phyloP scores from a whole-genome alignment of 2,888 invertebrate species.

The Helleia helle region DNA sequence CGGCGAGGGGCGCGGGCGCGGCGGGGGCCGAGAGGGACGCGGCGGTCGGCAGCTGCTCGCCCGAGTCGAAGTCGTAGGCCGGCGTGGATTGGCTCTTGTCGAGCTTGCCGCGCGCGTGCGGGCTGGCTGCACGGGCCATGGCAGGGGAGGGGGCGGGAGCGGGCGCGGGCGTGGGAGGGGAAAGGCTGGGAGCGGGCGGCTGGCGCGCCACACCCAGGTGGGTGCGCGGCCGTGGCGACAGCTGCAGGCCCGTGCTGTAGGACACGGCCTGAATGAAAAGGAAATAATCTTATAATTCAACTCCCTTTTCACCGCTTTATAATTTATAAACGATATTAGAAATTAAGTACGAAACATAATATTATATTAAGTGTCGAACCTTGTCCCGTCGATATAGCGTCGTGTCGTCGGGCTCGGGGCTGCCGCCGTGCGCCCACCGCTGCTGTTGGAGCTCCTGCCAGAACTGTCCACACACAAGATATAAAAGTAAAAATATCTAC shows the following conservation, averaged over 20 bases:
- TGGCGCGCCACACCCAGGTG: conserved; percentile 66
- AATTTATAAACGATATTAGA: too few relatives aligned
- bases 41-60: too few relatives aligned
- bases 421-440: conserved; percentile 55
- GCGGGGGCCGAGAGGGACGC: conserved; percentile 33
- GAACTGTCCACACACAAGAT: conserved; percentile 43
- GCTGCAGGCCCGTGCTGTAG: conserved; percentile 82
- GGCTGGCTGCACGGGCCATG: conserved; percentile 13
- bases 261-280: conserved; percentile 77
- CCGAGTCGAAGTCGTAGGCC: conserved; percentile 78
- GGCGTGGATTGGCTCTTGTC: conserved; percentile 90
- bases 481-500: too few relatives aligned
- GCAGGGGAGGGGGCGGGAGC: too few relatives aligned
- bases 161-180: conserved; percentile 2
- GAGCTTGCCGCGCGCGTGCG: conserved; percentile 54
- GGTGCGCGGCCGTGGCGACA: conserved; percentile 79
- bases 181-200: background rate
- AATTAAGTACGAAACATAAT: too few relatives aligned
- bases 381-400: conserved; percentile 81
- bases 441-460: conserved; percentile 78
- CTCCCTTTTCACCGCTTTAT: too few relatives aligned
- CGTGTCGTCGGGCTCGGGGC: conserved; percentile 49
- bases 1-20: conserved; percentile 27
- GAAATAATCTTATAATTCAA: too few relatives aligned
- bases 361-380: conserved; percentile 33